These are phyloP conservation scores for Sinotaia quadrata DNA, from an alignment of 2,888 invertebrate genomes.

Conservation along the genomic window DNA sequence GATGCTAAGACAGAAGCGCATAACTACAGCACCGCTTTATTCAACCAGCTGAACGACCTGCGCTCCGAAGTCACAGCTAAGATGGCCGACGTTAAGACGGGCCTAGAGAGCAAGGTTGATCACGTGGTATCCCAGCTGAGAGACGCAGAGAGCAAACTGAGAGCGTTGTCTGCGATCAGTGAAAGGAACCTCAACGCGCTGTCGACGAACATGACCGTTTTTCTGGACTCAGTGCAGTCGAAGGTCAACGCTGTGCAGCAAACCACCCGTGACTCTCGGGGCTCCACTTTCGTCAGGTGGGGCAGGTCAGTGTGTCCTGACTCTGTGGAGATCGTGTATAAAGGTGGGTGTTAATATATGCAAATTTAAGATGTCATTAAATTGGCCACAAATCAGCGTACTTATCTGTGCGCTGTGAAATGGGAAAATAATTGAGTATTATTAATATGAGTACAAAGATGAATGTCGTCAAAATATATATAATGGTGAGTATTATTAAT, in stretches of 20 bases:
- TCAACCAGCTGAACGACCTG: background rate
- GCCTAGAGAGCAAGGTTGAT: slow-evolving; percentile 5
- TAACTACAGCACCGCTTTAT: background rate
- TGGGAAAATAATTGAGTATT: too few relatives aligned
- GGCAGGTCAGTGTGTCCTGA: slow-evolving; percentile 9
- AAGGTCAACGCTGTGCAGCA: background rate
- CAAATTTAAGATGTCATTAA: too few relatives aligned
- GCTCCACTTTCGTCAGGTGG: slow-evolving; percentile 20
- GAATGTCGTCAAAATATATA: too few relatives aligned
- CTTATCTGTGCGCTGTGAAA: too few relatives aligned
- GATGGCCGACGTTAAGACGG: background rate
- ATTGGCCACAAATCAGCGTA: too few relatives aligned
- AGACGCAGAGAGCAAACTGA: background rate
- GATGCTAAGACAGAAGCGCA: background rate
- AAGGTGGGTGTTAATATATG: slow-evolving; percentile 5
- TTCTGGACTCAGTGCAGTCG: background rate
- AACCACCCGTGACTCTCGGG: background rate
- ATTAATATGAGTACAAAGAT: too few relatives aligned
- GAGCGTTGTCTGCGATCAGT: background rate
- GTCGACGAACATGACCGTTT: background rate
- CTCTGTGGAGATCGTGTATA: slow-evolving; percentile 3
- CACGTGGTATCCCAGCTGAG: background rate
- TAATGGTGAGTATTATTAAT: background rate
- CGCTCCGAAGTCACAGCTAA: background rate
- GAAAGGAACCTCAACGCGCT: background rate